Percentiles rank a stretch among this genome's conserved stretches.
These are phyloP conservation scores for Deroplatys truncata DNA, from an alignment of 2,888 invertebrate genomes.

Conservation along the genomic window DNA sequence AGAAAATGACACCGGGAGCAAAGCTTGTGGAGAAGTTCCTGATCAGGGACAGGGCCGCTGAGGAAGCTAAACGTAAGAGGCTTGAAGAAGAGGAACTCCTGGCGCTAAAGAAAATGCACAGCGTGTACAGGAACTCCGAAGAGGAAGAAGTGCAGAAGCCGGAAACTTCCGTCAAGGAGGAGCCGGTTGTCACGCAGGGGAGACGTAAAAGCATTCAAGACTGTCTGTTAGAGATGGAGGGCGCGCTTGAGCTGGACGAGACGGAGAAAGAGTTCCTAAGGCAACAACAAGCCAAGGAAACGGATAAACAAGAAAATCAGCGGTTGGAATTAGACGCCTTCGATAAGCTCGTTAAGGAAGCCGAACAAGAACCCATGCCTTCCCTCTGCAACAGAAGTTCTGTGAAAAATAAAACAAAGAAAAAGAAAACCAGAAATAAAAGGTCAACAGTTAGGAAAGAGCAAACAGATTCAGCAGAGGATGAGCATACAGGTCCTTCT, in stretches of 20 bases:
- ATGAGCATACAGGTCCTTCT: neutral
- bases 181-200: neutral
- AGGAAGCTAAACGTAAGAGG: constrained; percentile 11
- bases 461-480: neutral
- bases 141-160: neutral
- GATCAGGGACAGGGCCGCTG: constrained; percentile 51
- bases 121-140: neutral
- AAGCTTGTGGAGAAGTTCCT: constrained; percentile 70
- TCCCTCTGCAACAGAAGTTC: neutral
- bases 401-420: constrained; percentile 37
- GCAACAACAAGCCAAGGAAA: neutral
- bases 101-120: neutral
- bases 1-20: constrained; percentile 59
- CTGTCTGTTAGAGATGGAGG: neutral
- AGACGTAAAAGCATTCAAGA: neutral
- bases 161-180: neutral
- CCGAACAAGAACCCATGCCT: constrained; percentile 37
- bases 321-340: constrained; percentile 39
- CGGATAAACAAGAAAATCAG: neutral
- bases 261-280: neutral
- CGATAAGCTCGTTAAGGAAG: constrained; percentile 40
- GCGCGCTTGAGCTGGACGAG: neutral
- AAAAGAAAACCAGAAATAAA: constrained; percentile 6
- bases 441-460: neutral
- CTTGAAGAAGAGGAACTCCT: constrained; percentile 33